A percentile compares a stretch with the other conserved stretches of the same genome.
These are phyloP conservation scores for Marasmarcha lunaedactyla DNA, from an alignment of 2,888 invertebrate species.

Conservation along the genomic window DNA sequence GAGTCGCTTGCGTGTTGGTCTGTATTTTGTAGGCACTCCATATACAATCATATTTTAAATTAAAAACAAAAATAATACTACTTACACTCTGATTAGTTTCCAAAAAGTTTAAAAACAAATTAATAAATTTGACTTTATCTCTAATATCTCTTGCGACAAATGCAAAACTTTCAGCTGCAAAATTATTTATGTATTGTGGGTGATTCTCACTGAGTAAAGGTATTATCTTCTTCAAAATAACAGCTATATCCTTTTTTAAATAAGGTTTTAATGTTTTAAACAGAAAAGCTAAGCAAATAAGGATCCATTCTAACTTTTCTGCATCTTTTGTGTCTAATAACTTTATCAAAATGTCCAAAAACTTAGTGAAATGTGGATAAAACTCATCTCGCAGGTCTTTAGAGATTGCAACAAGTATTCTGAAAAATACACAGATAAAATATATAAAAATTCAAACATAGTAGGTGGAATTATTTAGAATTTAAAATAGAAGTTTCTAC, in stretches of 20 bases:
- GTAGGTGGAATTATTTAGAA: too few species aligned
- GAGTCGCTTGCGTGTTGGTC: too few species aligned
- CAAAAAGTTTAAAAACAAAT: constrained; percentile 76
- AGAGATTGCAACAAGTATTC: constrained; percentile 85
- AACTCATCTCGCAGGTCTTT: constrained; percentile 91
- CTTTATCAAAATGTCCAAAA: constrained; percentile 79
- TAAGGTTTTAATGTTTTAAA: constrained; percentile 91
- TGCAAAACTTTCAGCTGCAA: constrained; percentile 96
- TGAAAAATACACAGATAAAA: constrained; percentile 36
- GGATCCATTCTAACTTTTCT: constrained; percentile 87
- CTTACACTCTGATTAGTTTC: constrained; percentile 77
- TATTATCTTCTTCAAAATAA: constrained; percentile 77
- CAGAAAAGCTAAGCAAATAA: constrained; percentile 88
- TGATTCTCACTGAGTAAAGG: constrained; percentile 83
- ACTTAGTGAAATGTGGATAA: constrained; percentile 83
- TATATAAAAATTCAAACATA: too few species aligned
- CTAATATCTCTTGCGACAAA: constrained; percentile 92
- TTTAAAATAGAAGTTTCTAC: constrained; percentile 30
- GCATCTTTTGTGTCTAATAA: constrained; percentile 81
- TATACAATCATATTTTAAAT: too few species aligned
- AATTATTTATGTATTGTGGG: constrained; percentile 88
- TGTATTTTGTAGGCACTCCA: too few species aligned
- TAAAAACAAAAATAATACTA: too few species aligned
- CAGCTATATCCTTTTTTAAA: constrained; percentile 82
- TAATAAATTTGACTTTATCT: constrained; percentile 81